Percentiles rank a stretch among this genome's conserved stretches.
Conservation (phyloP, 2,797 vertebrate species). For the Lithobates pipiens region DNA sequence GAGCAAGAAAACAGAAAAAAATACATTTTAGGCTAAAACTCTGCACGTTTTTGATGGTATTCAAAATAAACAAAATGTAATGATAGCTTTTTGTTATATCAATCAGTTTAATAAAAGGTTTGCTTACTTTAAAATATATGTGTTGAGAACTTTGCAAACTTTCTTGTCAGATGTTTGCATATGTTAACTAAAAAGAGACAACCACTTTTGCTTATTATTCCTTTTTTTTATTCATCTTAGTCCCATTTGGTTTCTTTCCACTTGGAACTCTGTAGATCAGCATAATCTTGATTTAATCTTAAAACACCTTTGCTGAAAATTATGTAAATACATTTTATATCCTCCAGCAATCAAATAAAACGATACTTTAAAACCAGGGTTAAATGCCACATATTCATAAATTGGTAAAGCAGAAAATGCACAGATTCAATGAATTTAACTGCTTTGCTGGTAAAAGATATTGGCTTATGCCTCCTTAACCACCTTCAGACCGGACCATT, state of each 20-base stretch:
- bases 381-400: neutral
- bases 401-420: neutral
- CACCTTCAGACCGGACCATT: no score
- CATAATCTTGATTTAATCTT: slow-evolving; percentile 36
- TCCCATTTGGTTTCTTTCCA: slow-evolving; percentile 18
- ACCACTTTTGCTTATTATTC: slow-evolving; percentile 36
- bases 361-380: neutral
- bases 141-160: neutral
- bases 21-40: no score
- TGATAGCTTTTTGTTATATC: neutral
- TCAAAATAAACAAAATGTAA: no score
- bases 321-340: slow-evolving; percentile 14
- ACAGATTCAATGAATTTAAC: neutral
- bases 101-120: neutral
- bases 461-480: no score
- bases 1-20: no score
- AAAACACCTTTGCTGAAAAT: slow-evolving; percentile 29
- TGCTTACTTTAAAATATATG: neutral
- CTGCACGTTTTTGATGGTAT: no score
- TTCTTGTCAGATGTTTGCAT: neutral
- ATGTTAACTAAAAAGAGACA: slow-evolving; percentile 9
- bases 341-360: slow-evolving; percentile 10
- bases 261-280: slow-evolving; percentile 16
- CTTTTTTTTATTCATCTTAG: slow-evolving; percentile 23
- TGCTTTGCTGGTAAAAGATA: no score